Conservation (phyloP, 2,797 vertebrate genomes). For the Peromyscus aztecus region DNA sequence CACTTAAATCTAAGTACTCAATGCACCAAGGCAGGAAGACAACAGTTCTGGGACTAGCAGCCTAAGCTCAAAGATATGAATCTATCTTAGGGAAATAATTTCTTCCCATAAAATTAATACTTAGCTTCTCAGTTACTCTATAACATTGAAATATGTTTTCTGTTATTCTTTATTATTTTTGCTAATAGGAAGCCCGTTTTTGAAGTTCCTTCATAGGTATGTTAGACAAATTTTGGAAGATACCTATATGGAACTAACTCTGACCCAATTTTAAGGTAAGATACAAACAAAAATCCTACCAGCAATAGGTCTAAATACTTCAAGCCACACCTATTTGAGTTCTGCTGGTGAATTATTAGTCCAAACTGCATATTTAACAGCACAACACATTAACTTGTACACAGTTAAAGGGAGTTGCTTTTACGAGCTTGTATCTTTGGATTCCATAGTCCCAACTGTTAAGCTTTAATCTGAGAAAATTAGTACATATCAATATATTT, state of each 20-base stretch:
- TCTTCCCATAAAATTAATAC: not conserved
- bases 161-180: not conserved
- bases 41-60: not conserved
- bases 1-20: not conserved
- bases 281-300: not conserved
- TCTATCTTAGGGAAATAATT: not conserved
- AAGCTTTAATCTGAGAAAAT: not conserved
- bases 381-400: not conserved
- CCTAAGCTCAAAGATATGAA: not conserved
- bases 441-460: not conserved
- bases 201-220: not conserved
- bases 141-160: not conserved
- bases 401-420: not conserved
- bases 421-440: not conserved
- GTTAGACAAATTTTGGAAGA: not conserved
- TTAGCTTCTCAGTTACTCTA: not conserved
- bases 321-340: not conserved
- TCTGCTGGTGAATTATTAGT: not conserved
- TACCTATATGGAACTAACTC: not conserved
- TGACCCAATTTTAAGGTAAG: not conserved
- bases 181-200: not conserved
- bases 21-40: not conserved
- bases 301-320: not conserved
- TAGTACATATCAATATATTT: not conserved
- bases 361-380: not conserved